Evolutionary conservation across 2,113 vertebrate species (phyloP), one percentile per base, ranked within the genome.

Genomic region (Xyliphius kryptos): DNA sequence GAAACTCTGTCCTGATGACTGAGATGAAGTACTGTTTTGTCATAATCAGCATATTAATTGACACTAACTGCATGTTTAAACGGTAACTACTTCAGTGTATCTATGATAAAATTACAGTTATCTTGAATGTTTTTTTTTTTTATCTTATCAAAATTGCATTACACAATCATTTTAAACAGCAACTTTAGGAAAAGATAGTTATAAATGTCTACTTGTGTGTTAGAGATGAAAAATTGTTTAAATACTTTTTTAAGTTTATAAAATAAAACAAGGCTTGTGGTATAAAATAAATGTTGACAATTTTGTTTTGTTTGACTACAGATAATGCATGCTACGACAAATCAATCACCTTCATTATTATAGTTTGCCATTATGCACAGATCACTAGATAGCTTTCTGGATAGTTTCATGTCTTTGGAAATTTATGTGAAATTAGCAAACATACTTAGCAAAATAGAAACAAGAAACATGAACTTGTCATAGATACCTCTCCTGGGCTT

Each of bases 51-150:
- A n/a, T n/a, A n/a, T n/a, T n/a, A 61, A 63, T 66, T 21, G 19
- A 77, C 66, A 66, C 63, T 32, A 41, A 68, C 48, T 55, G 62
- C 48, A 69, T 62, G 71, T 74, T 79, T 77, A 57, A 75, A 48
- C 19, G 26, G 6, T 22, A 43, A 9, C 15, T 20, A 36, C 46
- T 61, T 37, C 22, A 56, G 37, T 41, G 6, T 40, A 15, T 16
- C 26, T 63, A 36, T 14, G 54, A 19, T 13, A 17, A 32, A 13
- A 47, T 59, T 6, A 6, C 15, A 59, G 22, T 43, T 9, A 21
- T n/a, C 20, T 3, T 8, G 6, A 41, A 9, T 26, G 20, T 10
- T 50, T 48, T 40, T 16, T 16, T 19, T 11, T 6, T 5, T 20
- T 50, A 15, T 17, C 9, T 38, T 2, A 9, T 2, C 16, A 36